A percentile compares a stretch with the other conserved stretches of the same genome.
These are phyloP conservation scores for Diadema setosum DNA, from an alignment of 35 echinoderm and acorn worm genomes.

Conservation along the genomic window DNA sequence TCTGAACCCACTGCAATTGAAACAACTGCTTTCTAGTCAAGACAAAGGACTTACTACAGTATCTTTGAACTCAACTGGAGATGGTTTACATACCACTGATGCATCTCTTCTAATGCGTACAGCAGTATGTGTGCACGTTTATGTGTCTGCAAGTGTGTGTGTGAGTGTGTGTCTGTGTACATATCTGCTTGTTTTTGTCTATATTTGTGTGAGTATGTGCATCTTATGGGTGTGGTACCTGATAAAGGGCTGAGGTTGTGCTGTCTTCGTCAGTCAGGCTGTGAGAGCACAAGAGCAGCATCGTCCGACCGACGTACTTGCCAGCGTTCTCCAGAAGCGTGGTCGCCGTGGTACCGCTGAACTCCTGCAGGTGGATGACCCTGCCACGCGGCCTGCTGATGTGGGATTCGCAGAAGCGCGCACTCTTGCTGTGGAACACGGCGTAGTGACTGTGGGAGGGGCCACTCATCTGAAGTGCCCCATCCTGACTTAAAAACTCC, in stretches of 20 bases:
- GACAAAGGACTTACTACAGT: too few relatives aligned
- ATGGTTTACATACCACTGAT: too few relatives aligned
- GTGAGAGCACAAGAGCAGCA: constrained; percentile 73
- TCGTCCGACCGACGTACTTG: not conserved
- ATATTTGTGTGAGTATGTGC: too few relatives aligned
- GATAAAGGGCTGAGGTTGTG: constrained; percentile 84
- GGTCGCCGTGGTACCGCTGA: constrained; percentile 45
- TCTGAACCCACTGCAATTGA: too few relatives aligned
- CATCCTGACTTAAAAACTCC: not conserved
- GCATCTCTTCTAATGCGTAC: too few relatives aligned
- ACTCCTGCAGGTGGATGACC: constrained; percentile 55
- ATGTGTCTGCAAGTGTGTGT: too few relatives aligned
- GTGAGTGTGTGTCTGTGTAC: too few relatives aligned
- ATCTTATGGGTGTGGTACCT: not conserved
- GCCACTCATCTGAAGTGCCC: constrained; percentile 14
- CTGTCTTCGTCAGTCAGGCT: constrained; percentile 47
- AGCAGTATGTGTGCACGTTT: too few relatives aligned
- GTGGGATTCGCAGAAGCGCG: not conserved
- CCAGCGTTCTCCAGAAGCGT: not conserved
- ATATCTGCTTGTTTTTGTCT: too few relatives aligned
- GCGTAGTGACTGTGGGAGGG: constrained; percentile 52
- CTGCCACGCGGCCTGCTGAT: constrained; percentile 21
- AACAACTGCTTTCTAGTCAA: too few relatives aligned
- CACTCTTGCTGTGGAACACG: constrained; percentile 29
- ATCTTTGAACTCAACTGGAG: too few relatives aligned